phyloP scores from a whole-genome alignment of 1,140 invertebrate genomes.

The Aricia agestis region DNA sequence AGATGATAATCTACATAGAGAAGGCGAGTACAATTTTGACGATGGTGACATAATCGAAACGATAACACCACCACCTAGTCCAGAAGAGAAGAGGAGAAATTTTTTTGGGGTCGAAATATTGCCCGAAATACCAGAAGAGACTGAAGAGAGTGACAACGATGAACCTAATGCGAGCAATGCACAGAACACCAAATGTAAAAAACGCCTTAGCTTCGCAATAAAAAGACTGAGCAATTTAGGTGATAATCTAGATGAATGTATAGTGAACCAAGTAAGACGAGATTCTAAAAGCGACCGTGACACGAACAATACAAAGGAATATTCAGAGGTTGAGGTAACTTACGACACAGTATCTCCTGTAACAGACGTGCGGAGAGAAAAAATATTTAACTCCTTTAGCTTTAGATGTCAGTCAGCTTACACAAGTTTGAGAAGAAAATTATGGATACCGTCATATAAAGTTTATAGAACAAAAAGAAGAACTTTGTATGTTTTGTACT shows the following conservation, averaged over 20 bases:
- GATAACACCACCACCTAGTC: conserved; percentile 67
- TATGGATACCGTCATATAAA: conserved; percentile 64
- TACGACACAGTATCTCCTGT: conserved; percentile 61
- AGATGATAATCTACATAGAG: conserved; percentile 56
- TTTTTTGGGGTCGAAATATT: conserved; percentile 69
- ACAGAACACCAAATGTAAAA: conserved; percentile 43
- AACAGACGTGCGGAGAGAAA: conserved; percentile 62
- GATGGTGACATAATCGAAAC: conserved; percentile 42
- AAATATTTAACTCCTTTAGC: conserved; percentile 61
- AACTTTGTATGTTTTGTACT: conserved; percentile 53
- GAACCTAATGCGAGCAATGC: conserved; percentile 34
- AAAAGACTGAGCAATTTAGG: conserved; percentile 72
- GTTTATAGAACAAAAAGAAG: conserved; percentile 59
- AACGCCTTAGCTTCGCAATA: conserved; percentile 56
- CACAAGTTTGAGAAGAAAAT: conserved; percentile 50
- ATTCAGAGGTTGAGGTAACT: conserved; percentile 57
- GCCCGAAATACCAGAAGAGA: conserved; percentile 73
- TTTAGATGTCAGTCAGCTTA: conserved; percentile 61
- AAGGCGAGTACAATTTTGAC: conserved; percentile 41
- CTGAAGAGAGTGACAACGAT: conserved; percentile 56
- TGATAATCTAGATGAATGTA: conserved; percentile 69
- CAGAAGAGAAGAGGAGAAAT: conserved; percentile 62
- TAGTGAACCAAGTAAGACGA: conserved; percentile 58
- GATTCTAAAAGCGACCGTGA: conserved; percentile 49
- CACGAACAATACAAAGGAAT: conserved; percentile 39